These are phyloP conservation scores for Lypha dubia DNA, from an alignment of 2,888 invertebrate species.

Conservation along the genomic window DNA sequence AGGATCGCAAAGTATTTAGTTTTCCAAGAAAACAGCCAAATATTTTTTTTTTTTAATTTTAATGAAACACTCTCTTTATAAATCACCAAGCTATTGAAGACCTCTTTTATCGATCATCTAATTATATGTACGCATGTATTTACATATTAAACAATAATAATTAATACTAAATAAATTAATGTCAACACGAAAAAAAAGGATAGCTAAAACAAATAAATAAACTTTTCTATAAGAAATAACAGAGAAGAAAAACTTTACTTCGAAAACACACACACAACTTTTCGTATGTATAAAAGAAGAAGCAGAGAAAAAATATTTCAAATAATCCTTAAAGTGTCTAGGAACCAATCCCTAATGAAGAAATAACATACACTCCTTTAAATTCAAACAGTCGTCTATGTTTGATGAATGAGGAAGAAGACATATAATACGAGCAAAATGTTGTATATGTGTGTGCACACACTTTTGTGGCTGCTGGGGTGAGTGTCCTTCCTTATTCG, in stretches of 20 bases:
- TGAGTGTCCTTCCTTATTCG: slow-evolving; percentile 6
- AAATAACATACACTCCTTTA: background rate
- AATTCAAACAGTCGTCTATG: slow-evolving; percentile 50
- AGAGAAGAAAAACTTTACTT: slow-evolving; percentile 34
- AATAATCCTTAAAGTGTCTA: slow-evolving; percentile 33
- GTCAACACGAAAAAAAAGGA: slow-evolving; percentile 42
- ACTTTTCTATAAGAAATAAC: slow-evolving; percentile 52
- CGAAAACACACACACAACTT: background rate
- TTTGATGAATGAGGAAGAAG: slow-evolving; percentile 59
- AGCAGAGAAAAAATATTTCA: slow-evolving; percentile 22
- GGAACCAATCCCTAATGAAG: slow-evolving; percentile 13
- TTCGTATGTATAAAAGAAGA: background rate
- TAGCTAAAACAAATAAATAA: slow-evolving; percentile 65
- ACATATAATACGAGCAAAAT: background rate
- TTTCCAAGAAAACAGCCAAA: no score
- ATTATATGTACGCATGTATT: background rate
- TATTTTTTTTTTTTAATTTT: no score
- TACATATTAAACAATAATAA: slow-evolving; percentile 7
- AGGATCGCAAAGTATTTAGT: no score
- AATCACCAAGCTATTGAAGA: background rate
- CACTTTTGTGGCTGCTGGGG: background rate
- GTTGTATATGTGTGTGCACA: slow-evolving; percentile 1
- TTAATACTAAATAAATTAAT: slow-evolving; percentile 57
- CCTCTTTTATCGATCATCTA: background rate
- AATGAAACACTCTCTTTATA: no score